Evolutionary conservation across 1,140 invertebrate genomes (phyloP).

Genomic region (Drosophila mayri): DNA sequence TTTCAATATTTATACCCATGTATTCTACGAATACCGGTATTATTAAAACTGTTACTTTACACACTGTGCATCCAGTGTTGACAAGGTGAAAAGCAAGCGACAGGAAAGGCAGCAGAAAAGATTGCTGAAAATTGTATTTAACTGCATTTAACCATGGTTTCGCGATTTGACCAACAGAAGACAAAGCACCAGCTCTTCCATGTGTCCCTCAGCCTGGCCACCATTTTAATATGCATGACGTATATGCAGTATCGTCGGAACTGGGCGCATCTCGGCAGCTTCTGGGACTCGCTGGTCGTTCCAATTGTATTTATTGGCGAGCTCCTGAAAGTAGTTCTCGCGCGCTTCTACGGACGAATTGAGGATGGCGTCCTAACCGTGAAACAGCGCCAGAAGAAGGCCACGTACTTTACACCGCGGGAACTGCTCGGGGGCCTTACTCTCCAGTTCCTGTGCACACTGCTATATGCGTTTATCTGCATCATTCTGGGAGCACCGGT

Average conservation of each 20-base stretch:
- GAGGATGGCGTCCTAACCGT: slow-evolving; percentile 67
- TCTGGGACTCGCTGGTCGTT: slow-evolving; percentile 83
- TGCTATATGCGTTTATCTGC: slow-evolving; percentile 79
- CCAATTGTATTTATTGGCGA: slow-evolving; percentile 82
- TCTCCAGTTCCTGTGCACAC: slow-evolving; percentile 74
- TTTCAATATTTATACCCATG: neutral
- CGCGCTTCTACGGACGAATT: slow-evolving; percentile 69
- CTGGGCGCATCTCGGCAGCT: slow-evolving; percentile 77
- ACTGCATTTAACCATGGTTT: slow-evolving; percentile 66
- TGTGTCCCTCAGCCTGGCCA: slow-evolving; percentile 75
- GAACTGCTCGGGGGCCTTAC: slow-evolving; percentile 73
- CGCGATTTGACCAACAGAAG: slow-evolving; percentile 80
- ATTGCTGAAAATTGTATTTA: slow-evolving; percentile 25
- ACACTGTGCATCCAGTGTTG: slow-evolving; percentile 28
- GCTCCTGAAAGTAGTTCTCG: slow-evolving; percentile 73
- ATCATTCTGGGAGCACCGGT: slow-evolving; percentile 84
- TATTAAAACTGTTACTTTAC: neutral
- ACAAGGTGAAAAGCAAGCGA: slow-evolving; percentile 8
- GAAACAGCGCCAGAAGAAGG: slow-evolving; percentile 77
- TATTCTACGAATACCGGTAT: neutral
- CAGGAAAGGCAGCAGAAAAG: slow-evolving; percentile 7
- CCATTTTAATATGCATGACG: slow-evolving; percentile 80
- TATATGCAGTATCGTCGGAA: slow-evolving; percentile 81
- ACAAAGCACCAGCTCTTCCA: slow-evolving; percentile 84
- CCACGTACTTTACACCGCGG: slow-evolving; percentile 67